Evolutionary conservation across 2,888 invertebrate genomes (phyloP), one percentile per base, ranked within the genome.

Genomic region (Mythimna lalbum): DNA sequence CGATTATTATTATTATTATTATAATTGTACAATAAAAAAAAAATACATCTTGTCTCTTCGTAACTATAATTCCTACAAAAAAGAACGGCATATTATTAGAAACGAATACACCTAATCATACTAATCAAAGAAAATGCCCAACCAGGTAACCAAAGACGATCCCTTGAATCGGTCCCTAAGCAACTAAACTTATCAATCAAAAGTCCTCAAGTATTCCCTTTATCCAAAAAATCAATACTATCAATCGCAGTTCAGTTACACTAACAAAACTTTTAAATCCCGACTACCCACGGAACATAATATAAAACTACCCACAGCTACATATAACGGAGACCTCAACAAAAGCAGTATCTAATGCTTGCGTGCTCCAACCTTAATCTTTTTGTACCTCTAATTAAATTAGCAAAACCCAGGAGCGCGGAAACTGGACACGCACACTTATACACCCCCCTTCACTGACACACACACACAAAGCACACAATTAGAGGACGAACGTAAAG

Each of bases 341-440:
- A 94, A 94, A 93, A 93, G 93, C 92, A 90, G 90, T 90, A 91
- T 90, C 91, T 94, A 95, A 95, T 94, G 94, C 93, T 88, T 91
- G 90, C 94, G 93, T 95, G 91, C 94, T 93, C 90, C 87, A 90
- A 88, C 93, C 93, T 94, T 96, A 95, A 96, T 96, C 96, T 96
- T 96, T 96, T 96, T 96, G 96, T 95, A 93, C 92, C 94, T 93
- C 95, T 96, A 95, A 96, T 96, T 96, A 96, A 96, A 96, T 96
- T 96, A 96, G 93, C 95, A 93, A 95, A 95, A 94, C 95, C 94
- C 95, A 94, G 92, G 91, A 93, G 94, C 92, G 89, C 92, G 95
- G 95, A 95, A 96, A 95, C 95, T 95, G 95, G 95, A 94, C 95
- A 93, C 95, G 84, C 94, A 93, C 92, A 94, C 92, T 87, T 59